Evolutionary conservation across 2,113 vertebrate species (phyloP), one percentile per base, ranked within the genome.

Genomic region (Mustela nigripes): DNA sequence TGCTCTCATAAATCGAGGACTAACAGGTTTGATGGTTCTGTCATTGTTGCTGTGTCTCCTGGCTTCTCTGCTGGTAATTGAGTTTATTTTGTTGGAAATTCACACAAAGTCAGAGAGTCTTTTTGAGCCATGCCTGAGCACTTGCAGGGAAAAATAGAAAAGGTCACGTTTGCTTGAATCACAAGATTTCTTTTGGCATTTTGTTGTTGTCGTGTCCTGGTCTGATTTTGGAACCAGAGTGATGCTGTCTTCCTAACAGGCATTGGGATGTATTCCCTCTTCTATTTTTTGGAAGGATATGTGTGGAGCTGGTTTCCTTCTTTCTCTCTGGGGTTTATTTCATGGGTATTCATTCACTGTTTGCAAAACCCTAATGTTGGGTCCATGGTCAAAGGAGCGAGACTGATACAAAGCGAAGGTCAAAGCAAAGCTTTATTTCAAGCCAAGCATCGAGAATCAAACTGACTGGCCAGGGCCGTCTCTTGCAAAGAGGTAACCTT

Each of bases 71-170:
- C 78, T 94, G 65, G 45, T 91, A 92, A 86, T 48, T 91, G 50
- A 90, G 82, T 98, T 97, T 94, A 92, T 87, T 96, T 96, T 92
- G 63, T 85, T 93, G 58, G 62, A 91, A 90, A 91, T 85, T 89
- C 86, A 85, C 69, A 93, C 14, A 78, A 60, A 85, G 48, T 89
- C 50, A 71, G 15, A 79, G 39, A 48, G 33, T 90, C 33, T 81
- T 94, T 96, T 42, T 67, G 48, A 91, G 62, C 11, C 86, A 10
- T 62, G 18, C 39, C 10, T 80, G 33, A 82, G 31, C 5, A 50
- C 36, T 69, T 53, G 3, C 10, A 60, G 28, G 26, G 31, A 58
- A 92, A 84, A 28, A 33, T 6, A 74, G 73, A 21, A 78, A 88
- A 91, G 50, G 28, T 31, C 60, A 63, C 14, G 1, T 3, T 67